phyloP scores from a whole-genome alignment of 1,140 invertebrate genomes.

The Pygmarrhopalites habei region DNA sequence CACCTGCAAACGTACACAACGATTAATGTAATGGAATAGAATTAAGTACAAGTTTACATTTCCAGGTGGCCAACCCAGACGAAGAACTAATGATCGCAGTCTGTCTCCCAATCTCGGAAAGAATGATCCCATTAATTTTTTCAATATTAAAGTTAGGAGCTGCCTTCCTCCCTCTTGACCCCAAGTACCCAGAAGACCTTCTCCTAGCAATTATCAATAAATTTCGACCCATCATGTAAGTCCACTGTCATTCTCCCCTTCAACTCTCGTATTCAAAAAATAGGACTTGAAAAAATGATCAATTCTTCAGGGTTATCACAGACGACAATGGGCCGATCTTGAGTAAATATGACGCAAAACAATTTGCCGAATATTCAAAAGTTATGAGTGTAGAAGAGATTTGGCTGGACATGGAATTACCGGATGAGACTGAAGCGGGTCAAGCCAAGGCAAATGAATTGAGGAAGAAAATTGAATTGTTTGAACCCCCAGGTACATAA shows the following conservation, averaged over 20 bases:
- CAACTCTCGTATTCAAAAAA: too few species aligned
- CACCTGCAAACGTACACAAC: too few species aligned
- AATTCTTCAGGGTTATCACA: too few species aligned
- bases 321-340: conserved; percentile 32
- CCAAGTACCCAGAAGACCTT: conserved; percentile 62
- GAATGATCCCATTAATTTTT: conserved; percentile 10
- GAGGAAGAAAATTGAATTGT: background rate
- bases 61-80: conserved; percentile 6
- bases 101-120: conserved; percentile 14
- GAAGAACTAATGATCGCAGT: conserved; percentile 15
- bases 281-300: too few species aligned
- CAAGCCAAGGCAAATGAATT: background rate
- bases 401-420: conserved; percentile 10
- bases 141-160: conserved; percentile 67
- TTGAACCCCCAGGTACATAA: background rate
- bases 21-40: too few species aligned
- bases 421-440: background rate
- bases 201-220: conserved; percentile 43
- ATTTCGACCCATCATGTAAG: conserved; percentile 8
- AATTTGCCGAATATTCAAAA: conserved; percentile 4
- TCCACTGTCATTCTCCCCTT: too few species aligned
- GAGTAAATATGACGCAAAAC: conserved; percentile 36
- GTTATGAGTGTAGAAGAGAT: conserved; percentile 19
- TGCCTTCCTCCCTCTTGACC: conserved; percentile 72
- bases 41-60: too few species aligned